Evolutionary conservation across 2,113 vertebrate genomes (phyloP), one percentile per base, ranked within the genome.

Genomic region (Raja brachyura): DNA sequence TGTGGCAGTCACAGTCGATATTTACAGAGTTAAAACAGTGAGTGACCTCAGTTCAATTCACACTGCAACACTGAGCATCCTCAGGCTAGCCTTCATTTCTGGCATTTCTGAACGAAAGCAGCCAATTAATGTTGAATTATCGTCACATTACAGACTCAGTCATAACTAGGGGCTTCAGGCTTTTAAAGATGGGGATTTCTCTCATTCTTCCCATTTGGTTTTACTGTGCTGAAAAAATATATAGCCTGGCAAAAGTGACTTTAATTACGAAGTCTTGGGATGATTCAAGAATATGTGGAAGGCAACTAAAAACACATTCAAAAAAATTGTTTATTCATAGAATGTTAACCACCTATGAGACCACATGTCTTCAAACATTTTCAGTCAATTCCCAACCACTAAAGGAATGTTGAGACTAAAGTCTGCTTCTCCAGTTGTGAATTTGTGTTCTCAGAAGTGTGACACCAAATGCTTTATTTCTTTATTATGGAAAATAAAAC

Each of bases 51-150:
- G 39, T 48, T 48, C 39, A 48, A 3, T 48, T 48, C 39, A 48
- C 39, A 48, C 39, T 48, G 39, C 39, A 48, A 48, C 13, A 59
- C 22, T 5, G 81, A 59, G 25, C 7, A 59, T 85, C 56, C 25
- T 11, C 81, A 85, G 77, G 18, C 3, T 54, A 59, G 25, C 54
- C 10, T 48, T 48, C 25, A 3, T 54, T 22, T 48, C 39, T 48
- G 39, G 39, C 39, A 48, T 61, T 10, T 56, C 54, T 61, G 25
- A 59, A 10, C 10, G 25, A 85, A 85, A 85, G 1, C 56, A 85
- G 81, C 25, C 81, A 85, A n/a, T 85, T 85, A 59, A 85, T 59
- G 25, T 85, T 85, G 54, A 85, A 59, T 59, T 85, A n/a, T 61
- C 28, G 59, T 59, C 25, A 85, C 48, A 8, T 56, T 28, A 54